phyloP scores from a whole-genome alignment of 2,797 vertebrate genomes.

The Hirundo rustica region DNA sequence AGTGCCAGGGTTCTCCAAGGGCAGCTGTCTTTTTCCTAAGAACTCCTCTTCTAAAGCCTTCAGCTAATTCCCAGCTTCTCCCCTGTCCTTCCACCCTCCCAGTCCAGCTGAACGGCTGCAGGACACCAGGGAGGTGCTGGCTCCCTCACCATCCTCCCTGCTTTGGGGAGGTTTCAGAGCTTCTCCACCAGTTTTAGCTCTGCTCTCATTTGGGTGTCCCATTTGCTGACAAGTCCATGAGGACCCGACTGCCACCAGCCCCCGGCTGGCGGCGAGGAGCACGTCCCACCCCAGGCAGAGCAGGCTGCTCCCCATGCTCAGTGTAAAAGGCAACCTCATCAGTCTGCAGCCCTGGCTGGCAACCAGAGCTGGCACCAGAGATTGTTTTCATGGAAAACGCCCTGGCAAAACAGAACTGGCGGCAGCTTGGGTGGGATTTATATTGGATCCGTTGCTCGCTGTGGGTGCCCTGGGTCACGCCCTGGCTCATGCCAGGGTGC shows the following conservation, averaged over 20 bases:
- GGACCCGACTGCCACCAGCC: neutral
- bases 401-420: neutral
- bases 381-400: slow-evolving; percentile 19
- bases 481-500: neutral
- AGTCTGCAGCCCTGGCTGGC: neutral
- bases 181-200: neutral
- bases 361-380: slow-evolving; percentile 18
- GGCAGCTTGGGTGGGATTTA: slow-evolving; percentile 40
- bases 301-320: neutral
- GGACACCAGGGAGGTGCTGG: neutral
- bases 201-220: neutral
- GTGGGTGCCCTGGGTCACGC: neutral
- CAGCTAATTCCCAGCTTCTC: neutral
- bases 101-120: neutral
- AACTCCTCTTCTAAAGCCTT: neutral
- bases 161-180: neutral
- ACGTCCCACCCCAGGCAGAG: neutral
- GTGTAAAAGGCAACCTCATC: neutral
- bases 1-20: neutral
- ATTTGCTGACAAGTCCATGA: neutral
- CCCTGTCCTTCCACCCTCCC: neutral
- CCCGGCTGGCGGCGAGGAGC: neutral
- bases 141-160: neutral
- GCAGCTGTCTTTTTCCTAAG: neutral
- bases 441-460: neutral